Base-by-base conservation (phyloP, 1,140 invertebrate genomes). In the Acromyrmex echinatior region DNA sequence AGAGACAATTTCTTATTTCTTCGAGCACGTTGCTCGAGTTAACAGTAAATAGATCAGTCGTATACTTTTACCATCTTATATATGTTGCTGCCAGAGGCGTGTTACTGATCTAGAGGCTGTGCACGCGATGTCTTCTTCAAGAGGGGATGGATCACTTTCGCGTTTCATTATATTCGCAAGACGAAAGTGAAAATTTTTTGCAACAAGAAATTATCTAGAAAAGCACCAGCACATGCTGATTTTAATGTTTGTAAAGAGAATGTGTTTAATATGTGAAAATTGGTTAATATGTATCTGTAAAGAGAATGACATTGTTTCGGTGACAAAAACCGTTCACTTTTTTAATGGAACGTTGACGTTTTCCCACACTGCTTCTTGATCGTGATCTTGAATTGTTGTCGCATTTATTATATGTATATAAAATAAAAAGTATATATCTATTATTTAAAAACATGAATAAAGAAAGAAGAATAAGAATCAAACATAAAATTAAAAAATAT, bases 181-280 rank as follows among this genome's bases (percentile, higher is more conserved):
- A 60, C 58, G 70, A 92, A 82, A 92, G 91, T 92, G 88, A 92
- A 92, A 92, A 68, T 91, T 45, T 53, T 56, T 51, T 12, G 53
- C 28, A 70, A 66, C 31, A 51, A 84, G 39, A 60, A 25, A 25
- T 76, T 12, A 49, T 39, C 25, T 68, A 35, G 39, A 87, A 65
- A 51, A 73, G 66, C 21, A n/a, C 16, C 25, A 35, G 31, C 28
- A 31, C 0, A n/a, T 2, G 0, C 28, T 31, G 6, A 9, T 78
- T 53, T 9, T 51, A 56, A 49, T 28, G 31, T 6, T 10, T 28
- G 7, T 71, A 79, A 87, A 84, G 2, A 12, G 39, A 84, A 31
- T 21, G 53, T 35, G 31, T 35, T 6, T 35, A 35, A 35, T 35
- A 6, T 35, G 5, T 35, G 31, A 35, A 35, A 35, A 35, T 35